Evolutionary conservation across 2,797 vertebrate genomes (phyloP).

Genomic region (Adelosebastes latens): DNA sequence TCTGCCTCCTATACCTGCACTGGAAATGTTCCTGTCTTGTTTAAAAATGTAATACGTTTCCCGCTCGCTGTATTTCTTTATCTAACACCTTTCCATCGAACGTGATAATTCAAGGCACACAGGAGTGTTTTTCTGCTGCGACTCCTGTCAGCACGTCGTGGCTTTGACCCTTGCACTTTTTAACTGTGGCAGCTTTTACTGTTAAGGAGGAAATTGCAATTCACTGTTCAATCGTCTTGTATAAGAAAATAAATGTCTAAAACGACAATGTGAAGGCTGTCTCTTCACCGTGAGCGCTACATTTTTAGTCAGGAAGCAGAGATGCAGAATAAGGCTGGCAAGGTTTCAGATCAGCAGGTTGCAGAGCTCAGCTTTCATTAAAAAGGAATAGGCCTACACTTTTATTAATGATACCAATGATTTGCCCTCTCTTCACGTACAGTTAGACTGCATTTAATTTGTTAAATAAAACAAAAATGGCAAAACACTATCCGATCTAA

Average conservation of each 20-base stretch:
- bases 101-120: neutral
- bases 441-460: neutral
- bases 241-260: conserved; percentile 13
- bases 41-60: neutral
- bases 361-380: conserved; percentile 18
- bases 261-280: conserved; percentile 18
- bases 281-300: neutral
- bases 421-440: neutral
- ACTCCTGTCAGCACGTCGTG: neutral
- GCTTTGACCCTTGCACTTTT: conserved; percentile 27
- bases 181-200: neutral
- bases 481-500: neutral
- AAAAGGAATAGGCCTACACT: neutral
- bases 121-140: neutral
- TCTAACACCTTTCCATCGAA: neutral
- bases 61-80: neutral
- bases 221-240: conserved; percentile 6
- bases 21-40: conserved; percentile 19
- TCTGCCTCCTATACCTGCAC: neutral
- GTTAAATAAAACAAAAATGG: neutral
- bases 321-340: conserved; percentile 1
- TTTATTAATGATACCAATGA: conserved; percentile 4
- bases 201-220: conserved; percentile 39
- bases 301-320: conserved; percentile 4
- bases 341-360: conserved; percentile 23